Base-by-base conservation (phyloP, 2,113 vertebrate genomes). In the Boulengeromyrus knoepffleri region DNA sequence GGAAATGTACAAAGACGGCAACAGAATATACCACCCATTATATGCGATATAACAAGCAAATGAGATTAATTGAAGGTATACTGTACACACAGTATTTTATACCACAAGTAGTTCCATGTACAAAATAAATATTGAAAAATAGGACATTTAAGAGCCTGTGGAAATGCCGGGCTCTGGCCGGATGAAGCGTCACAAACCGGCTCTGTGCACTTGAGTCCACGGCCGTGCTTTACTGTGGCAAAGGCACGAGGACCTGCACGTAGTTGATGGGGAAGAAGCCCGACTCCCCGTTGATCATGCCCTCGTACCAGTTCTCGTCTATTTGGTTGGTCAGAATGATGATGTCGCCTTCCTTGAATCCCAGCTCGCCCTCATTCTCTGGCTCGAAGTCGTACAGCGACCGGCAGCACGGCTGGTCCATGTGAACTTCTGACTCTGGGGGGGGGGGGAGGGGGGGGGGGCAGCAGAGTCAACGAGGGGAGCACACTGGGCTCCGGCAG, bases 261-360 rank as follows among this genome's bases (percentile, higher is more conserved):
- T 99, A 99, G 94, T 96, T 99, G 93, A 99, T 97, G 91, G 98
- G 98, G 94, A 99, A 99, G 95, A 99, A 98, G 89, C 98, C 98
- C 0, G 97, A 98, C 84, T 97, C 96, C 24, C 97, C 97, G 0
- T 93, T 94, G 50, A 98, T 95, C 96, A 97, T 97, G 89, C 98
- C 98, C 92, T 98, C 98, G 0, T 97, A 99, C 98, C 98, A 99
- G 96, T 99, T 99, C 91, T 99, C 97, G 52, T 99, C 98, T 31
- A 98, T 98, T 93, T 97, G 98, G 95, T 97, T 98, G 93, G 97
- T 99, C 92, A 99, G 92, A 90, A 97, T 98, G 93, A 99, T 98
- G 96, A 99, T 89, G 95, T 98, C 97, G 1, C 97, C 97, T 96
- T 98, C 97, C 93, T 98, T 99, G 94, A 99, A 99, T 91, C 97